These are phyloP conservation scores for Melospiza melodia DNA, from an alignment of 2,113 vertebrate species.

Conservation along the genomic window DNA sequence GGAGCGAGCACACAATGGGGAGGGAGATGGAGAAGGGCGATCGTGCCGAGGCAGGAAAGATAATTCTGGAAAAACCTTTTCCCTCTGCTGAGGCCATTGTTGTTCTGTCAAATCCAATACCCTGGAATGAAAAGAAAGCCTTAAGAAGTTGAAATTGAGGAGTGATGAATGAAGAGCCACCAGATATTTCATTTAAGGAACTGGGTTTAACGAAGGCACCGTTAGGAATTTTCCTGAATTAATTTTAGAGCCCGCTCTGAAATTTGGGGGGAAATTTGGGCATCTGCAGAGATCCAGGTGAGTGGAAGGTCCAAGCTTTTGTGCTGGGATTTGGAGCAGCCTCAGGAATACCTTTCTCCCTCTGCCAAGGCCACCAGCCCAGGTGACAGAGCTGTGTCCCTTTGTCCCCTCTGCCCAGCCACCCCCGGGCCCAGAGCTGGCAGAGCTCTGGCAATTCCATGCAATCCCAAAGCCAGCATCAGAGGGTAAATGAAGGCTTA, in stretches of 20 bases:
- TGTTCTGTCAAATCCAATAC: conserved; percentile 32
- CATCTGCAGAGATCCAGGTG: neutral
- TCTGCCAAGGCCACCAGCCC: neutral
- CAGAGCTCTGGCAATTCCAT: neutral
- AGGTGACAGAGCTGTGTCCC: rapidly evolving
- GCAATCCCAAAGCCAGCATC: neutral
- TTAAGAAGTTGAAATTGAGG: neutral
- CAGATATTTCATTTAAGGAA: neutral
- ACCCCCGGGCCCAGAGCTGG: neutral
- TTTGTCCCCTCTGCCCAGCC: neutral
- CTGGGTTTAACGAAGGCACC: neutral
- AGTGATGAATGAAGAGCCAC: neutral
- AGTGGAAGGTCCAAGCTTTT: neutral
- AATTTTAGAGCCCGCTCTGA: neutral
- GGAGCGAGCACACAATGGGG: neutral
- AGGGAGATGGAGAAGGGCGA: neutral
- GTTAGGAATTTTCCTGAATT: neutral
- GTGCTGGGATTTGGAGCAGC: neutral
- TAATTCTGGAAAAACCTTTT: neutral
- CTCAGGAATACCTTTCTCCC: neutral
- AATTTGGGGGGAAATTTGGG: neutral
- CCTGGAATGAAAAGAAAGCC: neutral
- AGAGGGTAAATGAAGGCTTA: neutral
- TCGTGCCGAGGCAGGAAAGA: neutral
- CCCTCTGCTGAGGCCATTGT: neutral